Evolutionary conservation across 2,888 invertebrate genomes (phyloP), one percentile per base, ranked within the genome.

Genomic region (Ommatoiulus sabulosus): DNA sequence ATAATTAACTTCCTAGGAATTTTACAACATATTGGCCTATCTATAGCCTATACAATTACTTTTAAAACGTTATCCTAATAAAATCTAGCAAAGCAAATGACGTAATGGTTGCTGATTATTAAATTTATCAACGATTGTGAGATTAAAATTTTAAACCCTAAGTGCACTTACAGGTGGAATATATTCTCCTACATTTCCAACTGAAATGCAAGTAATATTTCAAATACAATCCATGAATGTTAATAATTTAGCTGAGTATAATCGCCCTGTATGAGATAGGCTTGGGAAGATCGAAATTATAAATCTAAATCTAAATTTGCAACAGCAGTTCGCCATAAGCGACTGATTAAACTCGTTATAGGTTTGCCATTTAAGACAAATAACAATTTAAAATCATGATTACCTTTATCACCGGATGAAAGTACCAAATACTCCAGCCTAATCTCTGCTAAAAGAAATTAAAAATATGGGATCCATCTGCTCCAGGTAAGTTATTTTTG

Each of bases 401-500:
- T 80, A 80, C 80, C 15, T 80, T 80, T 35, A 80, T 12, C 3
- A 80, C 12, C 80, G 24, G 12, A 80, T 80, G 80, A 80, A 80
- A 35, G 15, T 35, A 80, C 7, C 80, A 43, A 80, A 35, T 80
- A 80, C 35, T 80, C 80, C 35, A 3, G 35, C 12, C 35, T 80
- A 43, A 80, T 80, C 80, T 35, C 12, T 4, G 35, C 15, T 15
- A 35, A 80, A 35, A 10, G 35, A 80, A 80, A 80, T 43, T 24
- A 1, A 12, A 35, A 80, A 80, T 57, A 57, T 80, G 80, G 80
- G 80, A 80, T 80, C 80, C 35, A 80, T 80, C 35, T 80, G 80
- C 5, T 80, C 80, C 80, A 80, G 80, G 80, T 80, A 80, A 35
- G 80, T 24, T 15, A 15, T 80, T 80, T 80, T 80, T 80, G 3